Base-by-base conservation (phyloP, 2,113 vertebrate genomes). In the Grammomys dolichurus region DNA sequence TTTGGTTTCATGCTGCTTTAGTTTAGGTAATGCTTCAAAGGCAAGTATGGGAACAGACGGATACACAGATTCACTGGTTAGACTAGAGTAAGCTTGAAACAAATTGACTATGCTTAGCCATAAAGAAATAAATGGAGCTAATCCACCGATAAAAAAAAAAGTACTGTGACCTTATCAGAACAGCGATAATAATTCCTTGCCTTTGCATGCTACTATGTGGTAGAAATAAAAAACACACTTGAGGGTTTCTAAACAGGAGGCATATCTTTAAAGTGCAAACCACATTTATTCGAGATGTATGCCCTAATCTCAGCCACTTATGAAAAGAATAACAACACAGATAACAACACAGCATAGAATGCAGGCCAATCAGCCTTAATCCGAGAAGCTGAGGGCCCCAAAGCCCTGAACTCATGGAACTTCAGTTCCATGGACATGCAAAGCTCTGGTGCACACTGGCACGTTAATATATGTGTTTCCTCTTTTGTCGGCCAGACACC, bases 131-230 rank as follows among this genome's bases (percentile, higher is more conserved):
- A 88, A 24, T 75, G 65, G 86, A 82, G 85, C 96, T 96, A 58
- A 88, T 76, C 85, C 84, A 67, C 70, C 81, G 91, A 92, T 96
- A 69, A 93, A 95, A 82, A 95, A 82, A 73, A 95, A 81, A 82
- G 56, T 28, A 16, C 26, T 91, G 95, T 91, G 82, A 93, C 73
- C 31, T 95, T 96, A 95, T 93, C 87, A 87, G 56, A 80, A 19
- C 5, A 94, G 54, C 0, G 0, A 86, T 90, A 69, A 92, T 78
- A 94, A 90, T 89, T 40, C 7, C 48, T 91, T 87, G 67, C 75
- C 54, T 95, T 94, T n/a, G 12, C 82, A 84, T 91, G 86, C 31
- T 78, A 67, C 40, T 63, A 14, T 58, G 56, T 19, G 26, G 51
- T 56, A 95, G 43, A 97, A 91, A 93, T 95, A 89, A 93, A 93